A percentile compares a stretch with the other conserved stretches of the same genome.
Conservation (phyloP, 2,797 vertebrate species). For the Syndactyla subalaris region DNA sequence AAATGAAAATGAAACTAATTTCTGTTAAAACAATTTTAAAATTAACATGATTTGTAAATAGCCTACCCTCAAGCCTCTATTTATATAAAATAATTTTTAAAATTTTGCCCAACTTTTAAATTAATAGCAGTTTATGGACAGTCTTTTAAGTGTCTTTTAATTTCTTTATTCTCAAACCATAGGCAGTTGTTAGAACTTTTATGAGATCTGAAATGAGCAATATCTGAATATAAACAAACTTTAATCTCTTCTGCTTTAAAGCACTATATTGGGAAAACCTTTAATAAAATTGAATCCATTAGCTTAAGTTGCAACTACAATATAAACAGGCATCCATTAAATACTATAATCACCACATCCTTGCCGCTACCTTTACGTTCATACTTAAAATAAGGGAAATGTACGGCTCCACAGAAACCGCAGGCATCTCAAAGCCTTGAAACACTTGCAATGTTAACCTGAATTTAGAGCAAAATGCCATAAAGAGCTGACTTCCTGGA, state of each 20-base stretch:
- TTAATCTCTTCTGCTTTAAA: slow-evolving; percentile 50
- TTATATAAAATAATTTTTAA: neutral
- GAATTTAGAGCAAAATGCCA: neutral
- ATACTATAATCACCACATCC: neutral
- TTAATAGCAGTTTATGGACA: neutral
- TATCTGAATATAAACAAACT: slow-evolving; percentile 45
- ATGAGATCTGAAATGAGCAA: slow-evolving; percentile 44
- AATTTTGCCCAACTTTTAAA: neutral
- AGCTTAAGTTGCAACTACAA: neutral
- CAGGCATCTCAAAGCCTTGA: neutral
- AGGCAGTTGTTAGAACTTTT: slow-evolving; percentile 3
- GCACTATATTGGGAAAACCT: slow-evolving; percentile 6
- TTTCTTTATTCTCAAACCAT: slow-evolving; percentile 19
- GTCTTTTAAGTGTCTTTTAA: neutral
- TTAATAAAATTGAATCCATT: slow-evolving; percentile 43
- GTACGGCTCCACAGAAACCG: neutral
- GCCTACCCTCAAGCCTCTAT: neutral
- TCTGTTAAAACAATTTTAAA: neutral
- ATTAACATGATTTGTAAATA: neutral
- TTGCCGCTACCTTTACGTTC: slow-evolving; percentile 11
- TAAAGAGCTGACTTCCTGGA: neutral
- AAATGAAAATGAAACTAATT: neutral
- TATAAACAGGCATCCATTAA: slow-evolving; percentile 31
- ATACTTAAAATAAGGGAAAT: neutral
- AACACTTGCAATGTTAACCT: neutral